Base-by-base conservation (phyloP, 2,888 invertebrate genomes). In the Lasioglossum leucozonium region DNA sequence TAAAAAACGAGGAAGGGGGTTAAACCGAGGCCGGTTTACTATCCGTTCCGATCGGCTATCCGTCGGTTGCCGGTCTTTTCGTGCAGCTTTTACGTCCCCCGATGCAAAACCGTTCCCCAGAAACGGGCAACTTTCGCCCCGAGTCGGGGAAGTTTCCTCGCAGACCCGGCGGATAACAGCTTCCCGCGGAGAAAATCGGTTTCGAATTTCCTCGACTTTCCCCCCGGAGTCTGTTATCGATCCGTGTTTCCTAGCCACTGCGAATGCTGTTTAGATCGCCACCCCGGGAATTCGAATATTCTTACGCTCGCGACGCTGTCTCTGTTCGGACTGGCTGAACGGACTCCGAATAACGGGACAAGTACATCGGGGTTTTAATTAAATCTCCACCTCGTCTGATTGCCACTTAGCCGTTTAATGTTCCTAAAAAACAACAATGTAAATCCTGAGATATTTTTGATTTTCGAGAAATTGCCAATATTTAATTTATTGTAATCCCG, bases 191-290 rank as follows among this genome's bases (percentile, higher is more conserved):
- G 71, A 40, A 77, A 62, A 62, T 62, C 62, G 62, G 62, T 62
- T 62, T 69, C 55, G 73, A 73, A 74, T 77, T 72, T 77, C 77
- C 47, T 65, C 72, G 72, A 73, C 72, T 77, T 40, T 26, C 34
- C 13, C 34, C 13, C 67, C 51, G 51, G 22, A 8, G 8, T 51
- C 51, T 22, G 8, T 51, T 51, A 51, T 51, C 51, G 51, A 51
- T 22, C 51, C 51, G 51, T 22, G 51, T 51, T 51, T 22, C 51
- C 8, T 22, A 18, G 47, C 18, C 6, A 18, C 47, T 47, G 47
- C 47, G 18, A 47, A 47, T 47, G 44, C 16, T 16, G 16, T 44
- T 44, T 44, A 44, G 44, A 44, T 76, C 76, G 58, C 26, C 44
- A 30, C 69, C 58, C 44, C 11, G 44, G 4, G 30, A 80, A 80